phyloP scores from a whole-genome alignment of 2,797 vertebrate genomes.

The Intellagama lesueurii region DNA sequence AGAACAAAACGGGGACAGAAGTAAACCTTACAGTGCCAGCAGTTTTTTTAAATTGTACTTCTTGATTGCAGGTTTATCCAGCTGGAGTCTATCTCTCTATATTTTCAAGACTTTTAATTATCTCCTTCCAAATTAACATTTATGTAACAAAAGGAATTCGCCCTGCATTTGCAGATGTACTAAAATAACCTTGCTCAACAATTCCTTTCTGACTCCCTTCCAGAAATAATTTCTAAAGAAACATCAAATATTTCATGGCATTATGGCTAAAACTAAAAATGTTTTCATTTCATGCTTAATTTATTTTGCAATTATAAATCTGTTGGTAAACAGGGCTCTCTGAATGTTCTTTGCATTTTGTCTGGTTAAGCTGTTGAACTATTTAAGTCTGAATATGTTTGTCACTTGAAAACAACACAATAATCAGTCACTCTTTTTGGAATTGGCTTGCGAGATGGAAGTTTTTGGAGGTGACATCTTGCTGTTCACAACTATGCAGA shows the following conservation, averaged over 20 bases:
- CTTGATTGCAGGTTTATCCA: conserved; percentile 15
- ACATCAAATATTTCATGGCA: conserved; percentile 75
- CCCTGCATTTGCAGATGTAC: conserved; percentile 50
- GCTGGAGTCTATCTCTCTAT: not conserved
- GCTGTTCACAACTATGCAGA: conserved; percentile 31
- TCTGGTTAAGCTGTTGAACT: conserved; percentile 72
- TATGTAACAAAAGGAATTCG: conserved; percentile 28
- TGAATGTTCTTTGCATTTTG: conserved; percentile 76
- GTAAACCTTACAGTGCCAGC: not conserved
- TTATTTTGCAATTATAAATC: conserved; percentile 84
- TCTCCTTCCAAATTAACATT: conserved; percentile 25
- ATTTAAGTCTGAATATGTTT: conserved; percentile 73
- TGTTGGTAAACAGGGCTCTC: conserved; percentile 81
- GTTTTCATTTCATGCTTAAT: conserved; percentile 85
- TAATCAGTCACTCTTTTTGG: conserved; percentile 64
- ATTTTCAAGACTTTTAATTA: conserved; percentile 33
- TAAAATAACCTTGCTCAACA: conserved; percentile 51
- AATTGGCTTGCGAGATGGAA: conserved; percentile 65
- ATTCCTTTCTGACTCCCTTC: conserved; percentile 67
- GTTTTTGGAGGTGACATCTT: conserved; percentile 65
- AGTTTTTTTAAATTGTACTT: conserved; percentile 15
- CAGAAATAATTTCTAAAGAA: conserved; percentile 74
- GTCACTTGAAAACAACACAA: conserved; percentile 62
- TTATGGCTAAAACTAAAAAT: conserved; percentile 76
- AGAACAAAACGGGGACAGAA: too few species aligned